phyloP scores from a whole-genome alignment of 2,113 vertebrate genomes.

The Eptesicus fuscus region DNA sequence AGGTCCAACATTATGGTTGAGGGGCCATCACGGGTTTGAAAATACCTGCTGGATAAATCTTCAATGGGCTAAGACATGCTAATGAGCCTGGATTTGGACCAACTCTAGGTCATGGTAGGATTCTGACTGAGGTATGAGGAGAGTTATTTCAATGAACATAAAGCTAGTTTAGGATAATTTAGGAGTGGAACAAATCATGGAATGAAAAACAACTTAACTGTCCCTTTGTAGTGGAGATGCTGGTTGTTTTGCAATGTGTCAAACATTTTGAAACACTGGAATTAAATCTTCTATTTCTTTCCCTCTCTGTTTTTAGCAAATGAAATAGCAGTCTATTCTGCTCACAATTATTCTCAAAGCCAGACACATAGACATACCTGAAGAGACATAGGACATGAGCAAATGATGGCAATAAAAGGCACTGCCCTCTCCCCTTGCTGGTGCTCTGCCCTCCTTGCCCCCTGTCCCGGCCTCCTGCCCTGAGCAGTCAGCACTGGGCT shows the following conservation, averaged over 20 bases:
- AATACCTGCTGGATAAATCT: background rate
- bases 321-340: background rate
- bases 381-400: background rate
- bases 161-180: background rate
- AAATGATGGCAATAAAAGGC: background rate
- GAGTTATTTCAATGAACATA: background rate
- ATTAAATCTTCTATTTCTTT: background rate
- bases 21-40: background rate
- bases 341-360: background rate
- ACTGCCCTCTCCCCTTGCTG: background rate
- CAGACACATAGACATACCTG: background rate
- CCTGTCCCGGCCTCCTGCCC: background rate
- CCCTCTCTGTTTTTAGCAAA: background rate
- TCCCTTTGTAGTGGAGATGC: background rate
- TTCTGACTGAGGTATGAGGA: background rate
- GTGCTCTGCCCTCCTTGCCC: accelerated
- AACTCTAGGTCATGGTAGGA: background rate
- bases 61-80: background rate
- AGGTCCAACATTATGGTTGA: too few species aligned
- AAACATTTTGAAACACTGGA: background rate
- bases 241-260: background rate
- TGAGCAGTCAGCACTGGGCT: background rate
- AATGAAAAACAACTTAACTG: background rate
- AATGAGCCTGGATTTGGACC: background rate
- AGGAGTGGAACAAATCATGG: background rate